Evolutionary conservation across 2,113 vertebrate species (phyloP).

Genomic region (Onychorhynchus coronatus): DNA sequence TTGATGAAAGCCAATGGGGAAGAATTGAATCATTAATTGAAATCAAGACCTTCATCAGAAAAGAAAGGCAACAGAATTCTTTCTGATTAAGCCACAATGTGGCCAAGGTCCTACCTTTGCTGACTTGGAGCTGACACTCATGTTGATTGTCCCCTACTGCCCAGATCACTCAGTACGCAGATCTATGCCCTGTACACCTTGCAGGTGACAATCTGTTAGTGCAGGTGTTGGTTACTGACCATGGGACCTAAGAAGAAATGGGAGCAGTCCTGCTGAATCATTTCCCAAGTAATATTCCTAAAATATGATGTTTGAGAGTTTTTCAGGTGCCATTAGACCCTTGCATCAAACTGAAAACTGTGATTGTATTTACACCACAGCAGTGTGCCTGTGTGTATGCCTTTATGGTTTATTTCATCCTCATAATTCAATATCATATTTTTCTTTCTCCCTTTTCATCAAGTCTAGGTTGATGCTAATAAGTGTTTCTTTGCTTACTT

Average conservation of each 20-base stretch:
- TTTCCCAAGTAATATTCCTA: not conserved
- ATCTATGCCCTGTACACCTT: not conserved
- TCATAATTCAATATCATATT: not conserved
- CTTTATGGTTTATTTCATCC: not conserved
- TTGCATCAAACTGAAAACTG: not conserved
- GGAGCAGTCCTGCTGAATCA: not conserved
- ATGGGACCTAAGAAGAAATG: not conserved
- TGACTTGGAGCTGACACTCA: not conserved
- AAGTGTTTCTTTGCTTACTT: not conserved
- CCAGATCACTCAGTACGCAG: not conserved
- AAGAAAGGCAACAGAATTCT: not conserved
- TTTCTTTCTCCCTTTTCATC: not conserved
- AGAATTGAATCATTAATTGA: not conserved
- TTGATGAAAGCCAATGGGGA: not conserved
- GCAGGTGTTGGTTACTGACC: not conserved
- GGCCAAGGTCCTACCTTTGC: not conserved
- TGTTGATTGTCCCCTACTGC: not conserved
- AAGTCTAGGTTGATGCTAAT: not conserved
- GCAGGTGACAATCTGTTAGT: not conserved
- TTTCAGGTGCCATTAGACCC: not conserved
- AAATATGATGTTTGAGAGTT: not conserved
- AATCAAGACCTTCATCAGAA: not conserved
- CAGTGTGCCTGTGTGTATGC: not conserved
- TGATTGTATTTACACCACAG: not conserved
- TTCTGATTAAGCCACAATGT: not conserved